phyloP scores from a whole-genome alignment of 30 jellyfish, hydroid and myxozoan genomes.

The Cassiopea xamachana region DNA sequence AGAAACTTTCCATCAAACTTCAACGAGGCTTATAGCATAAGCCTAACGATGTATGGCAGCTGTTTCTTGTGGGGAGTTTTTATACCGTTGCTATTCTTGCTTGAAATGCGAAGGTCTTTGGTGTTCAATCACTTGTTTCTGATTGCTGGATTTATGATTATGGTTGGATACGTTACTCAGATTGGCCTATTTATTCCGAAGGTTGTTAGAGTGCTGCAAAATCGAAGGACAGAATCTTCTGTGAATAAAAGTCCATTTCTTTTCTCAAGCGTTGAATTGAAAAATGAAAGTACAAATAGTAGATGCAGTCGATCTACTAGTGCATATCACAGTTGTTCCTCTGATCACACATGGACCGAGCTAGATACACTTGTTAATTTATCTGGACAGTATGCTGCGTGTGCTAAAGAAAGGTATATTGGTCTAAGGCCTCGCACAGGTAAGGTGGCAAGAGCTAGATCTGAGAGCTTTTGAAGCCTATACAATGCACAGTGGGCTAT shows the following conservation, averaged over 20 bases:
- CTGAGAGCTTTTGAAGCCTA: no score
- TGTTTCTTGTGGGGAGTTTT: slow-evolving; percentile 83
- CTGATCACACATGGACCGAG: no score
- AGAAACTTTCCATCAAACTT: slow-evolving; percentile 88
- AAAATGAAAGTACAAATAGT: not conserved
- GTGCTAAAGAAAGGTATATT: no score
- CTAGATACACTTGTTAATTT: no score
- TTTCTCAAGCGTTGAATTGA: not conserved
- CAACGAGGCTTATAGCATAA: slow-evolving; percentile 86
- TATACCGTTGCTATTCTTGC: slow-evolving; percentile 28
- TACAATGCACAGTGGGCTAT: no score
- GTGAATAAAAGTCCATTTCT: not conserved
- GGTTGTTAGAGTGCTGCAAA: not conserved
- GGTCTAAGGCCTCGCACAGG: no score
- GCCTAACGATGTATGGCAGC: slow-evolving; percentile 90
- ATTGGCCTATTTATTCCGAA: slow-evolving; percentile 71
- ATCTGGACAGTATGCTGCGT: no score
- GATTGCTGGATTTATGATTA: slow-evolving; percentile 34
- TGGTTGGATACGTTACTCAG: slow-evolving; percentile 57
- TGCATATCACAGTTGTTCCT: not conserved
- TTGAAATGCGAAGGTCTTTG: not conserved
- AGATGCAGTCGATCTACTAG: not conserved
- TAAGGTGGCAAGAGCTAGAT: no score
- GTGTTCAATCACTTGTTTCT: slow-evolving; percentile 6
- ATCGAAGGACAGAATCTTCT: not conserved